These are phyloP conservation scores for Elaphurus davidianus DNA, from an alignment of 2,113 vertebrate genomes.

Conservation along the genomic window DNA sequence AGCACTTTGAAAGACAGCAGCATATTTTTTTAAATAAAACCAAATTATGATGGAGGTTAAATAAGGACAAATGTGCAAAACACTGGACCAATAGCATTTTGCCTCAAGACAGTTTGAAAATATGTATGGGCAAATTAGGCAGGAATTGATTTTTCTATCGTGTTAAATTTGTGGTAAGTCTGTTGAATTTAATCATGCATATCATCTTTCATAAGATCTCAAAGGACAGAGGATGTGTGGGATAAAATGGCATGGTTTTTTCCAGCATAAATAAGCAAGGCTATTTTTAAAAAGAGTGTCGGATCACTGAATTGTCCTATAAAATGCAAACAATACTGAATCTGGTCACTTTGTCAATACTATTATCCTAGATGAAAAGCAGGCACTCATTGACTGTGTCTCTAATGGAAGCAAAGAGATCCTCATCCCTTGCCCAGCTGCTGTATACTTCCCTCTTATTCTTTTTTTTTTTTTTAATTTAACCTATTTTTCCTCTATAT, in stretches of 20 bases:
- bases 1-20: background rate
- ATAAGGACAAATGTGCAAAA: background rate
- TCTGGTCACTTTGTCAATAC: background rate
- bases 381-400: background rate
- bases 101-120: background rate
- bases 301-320: background rate
- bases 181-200: background rate
- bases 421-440: background rate
- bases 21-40: background rate
- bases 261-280: background rate
- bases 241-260: background rate
- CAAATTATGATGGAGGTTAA: background rate
- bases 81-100: background rate
- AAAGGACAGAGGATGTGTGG: background rate
- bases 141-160: background rate
- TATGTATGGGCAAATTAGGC: background rate
- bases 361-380: background rate
- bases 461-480: background rate
- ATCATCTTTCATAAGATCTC: background rate
- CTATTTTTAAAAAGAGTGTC: background rate
- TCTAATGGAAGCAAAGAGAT: background rate
- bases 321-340: background rate
- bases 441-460: background rate
- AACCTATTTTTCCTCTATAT: background rate
- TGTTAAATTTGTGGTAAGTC: background rate